These are phyloP conservation scores for Cerceris ruficornis DNA, from an alignment of 2,888 invertebrate species.

Conservation along the genomic window DNA sequence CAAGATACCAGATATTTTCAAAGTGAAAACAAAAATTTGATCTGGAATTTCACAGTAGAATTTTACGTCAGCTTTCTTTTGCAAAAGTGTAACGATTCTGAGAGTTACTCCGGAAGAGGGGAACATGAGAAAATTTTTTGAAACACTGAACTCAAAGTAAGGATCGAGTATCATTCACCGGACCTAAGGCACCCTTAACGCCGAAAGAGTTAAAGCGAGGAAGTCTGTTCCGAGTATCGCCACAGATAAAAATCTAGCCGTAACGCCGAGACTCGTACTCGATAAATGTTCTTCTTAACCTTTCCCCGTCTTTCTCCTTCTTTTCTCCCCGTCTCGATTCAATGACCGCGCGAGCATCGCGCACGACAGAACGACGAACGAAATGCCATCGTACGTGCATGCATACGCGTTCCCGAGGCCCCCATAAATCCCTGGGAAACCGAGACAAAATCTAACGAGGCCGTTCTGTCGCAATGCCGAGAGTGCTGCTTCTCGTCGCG, in stretches of 20 bases:
- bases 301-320: slow-evolving; percentile 6
- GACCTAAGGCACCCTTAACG: background rate
- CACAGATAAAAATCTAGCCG: slow-evolving; percentile 20
- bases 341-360: slow-evolving; percentile 27
- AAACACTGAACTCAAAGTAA: no score
- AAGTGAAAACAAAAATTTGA: no score
- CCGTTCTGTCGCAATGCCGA: slow-evolving; percentile 16
- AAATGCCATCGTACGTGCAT: slow-evolving; percentile 30
- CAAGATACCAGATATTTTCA: no score
- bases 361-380: slow-evolving; percentile 20
- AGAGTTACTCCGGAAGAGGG: no score
- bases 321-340: slow-evolving; percentile 26
- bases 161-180: background rate
- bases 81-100: no score
- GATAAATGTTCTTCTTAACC: slow-evolving; percentile 40
- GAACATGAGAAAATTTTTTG: no score
- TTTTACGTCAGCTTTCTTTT: no score
- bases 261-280: slow-evolving; percentile 15
- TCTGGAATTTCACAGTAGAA: no score
- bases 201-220: background rate
- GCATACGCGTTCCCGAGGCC: background rate
- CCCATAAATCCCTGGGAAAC: slow-evolving; percentile 47
- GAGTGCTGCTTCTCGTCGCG: background rate
- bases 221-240: slow-evolving; percentile 8
- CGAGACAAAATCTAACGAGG: slow-evolving; percentile 49